These are phyloP conservation scores for Bombus consobrinus DNA, from an alignment of 1,140 invertebrate genomes.

Conservation along the genomic window DNA sequence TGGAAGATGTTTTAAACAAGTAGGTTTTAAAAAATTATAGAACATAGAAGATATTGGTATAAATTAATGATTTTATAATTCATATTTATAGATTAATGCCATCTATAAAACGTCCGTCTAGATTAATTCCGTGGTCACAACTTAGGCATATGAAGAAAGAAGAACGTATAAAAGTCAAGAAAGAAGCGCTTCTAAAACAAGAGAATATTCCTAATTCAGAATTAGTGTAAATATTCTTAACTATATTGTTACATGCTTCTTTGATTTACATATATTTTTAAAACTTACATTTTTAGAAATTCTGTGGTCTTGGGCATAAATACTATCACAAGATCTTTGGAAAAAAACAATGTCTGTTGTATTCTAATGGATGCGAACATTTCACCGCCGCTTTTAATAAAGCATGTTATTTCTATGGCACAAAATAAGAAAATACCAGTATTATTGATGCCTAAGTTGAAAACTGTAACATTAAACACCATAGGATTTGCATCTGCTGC, in stretches of 20 bases:
- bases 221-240: conserved; percentile 59
- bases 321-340: conserved; percentile 75
- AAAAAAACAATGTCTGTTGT: conserved; percentile 73
- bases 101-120: conserved; percentile 56
- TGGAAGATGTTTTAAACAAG: conserved; percentile 67
- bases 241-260: not conserved
- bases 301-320: conserved; percentile 77
- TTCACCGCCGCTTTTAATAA: conserved; percentile 74
- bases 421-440: conserved; percentile 74
- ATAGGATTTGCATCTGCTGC: conserved; percentile 74
- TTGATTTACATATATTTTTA: not conserved
- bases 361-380: conserved; percentile 76
- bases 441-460: conserved; percentile 73
- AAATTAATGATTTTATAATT: not conserved
- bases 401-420: conserved; percentile 78
- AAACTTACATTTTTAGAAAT: conserved; percentile 66
- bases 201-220: conserved; percentile 21
- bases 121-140: conserved; percentile 70
- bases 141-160: conserved; percentile 73
- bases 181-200: conserved; percentile 44
- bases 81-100: conserved; percentile 61
- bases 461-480: conserved; percentile 67
- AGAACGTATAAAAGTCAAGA: conserved; percentile 67
- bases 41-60: not conserved
- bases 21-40: conserved; percentile 55